phyloP scores from a whole-genome alignment of 2,888 invertebrate genomes.

The Aquatica leii region DNA sequence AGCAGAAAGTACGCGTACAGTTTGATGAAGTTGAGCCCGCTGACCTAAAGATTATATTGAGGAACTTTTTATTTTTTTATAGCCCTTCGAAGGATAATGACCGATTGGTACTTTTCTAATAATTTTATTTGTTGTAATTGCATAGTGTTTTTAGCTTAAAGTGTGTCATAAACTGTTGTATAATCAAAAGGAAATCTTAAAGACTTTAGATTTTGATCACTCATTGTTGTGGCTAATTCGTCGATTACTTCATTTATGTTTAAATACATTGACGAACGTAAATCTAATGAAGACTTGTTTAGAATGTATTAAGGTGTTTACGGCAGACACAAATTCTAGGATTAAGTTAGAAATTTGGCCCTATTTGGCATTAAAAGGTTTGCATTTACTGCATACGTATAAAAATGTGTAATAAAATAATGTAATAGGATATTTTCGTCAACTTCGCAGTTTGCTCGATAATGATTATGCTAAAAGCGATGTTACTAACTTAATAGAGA shows the following conservation, averaged over 20 bases:
- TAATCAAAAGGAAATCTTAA: conserved; percentile 57
- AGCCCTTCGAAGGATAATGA: conserved; percentile 71
- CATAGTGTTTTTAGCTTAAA: conserved; percentile 53
- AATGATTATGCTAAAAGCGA: conserved; percentile 71
- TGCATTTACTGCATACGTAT: too few species aligned
- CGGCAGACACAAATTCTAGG: conserved; percentile 56
- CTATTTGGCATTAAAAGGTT: conserved; percentile 68
- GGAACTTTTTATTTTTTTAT: conserved; percentile 81
- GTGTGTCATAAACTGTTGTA: conserved; percentile 59
- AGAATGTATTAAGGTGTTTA: conserved; percentile 81
- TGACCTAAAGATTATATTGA: conserved; percentile 66
- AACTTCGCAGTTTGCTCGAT: conserved; percentile 75
- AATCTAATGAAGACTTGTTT: conserved; percentile 72
- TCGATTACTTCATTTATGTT: conserved; percentile 54
- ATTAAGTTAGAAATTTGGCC: conserved; percentile 61
- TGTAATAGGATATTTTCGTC: conserved; percentile 74
- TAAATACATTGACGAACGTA: conserved; percentile 48
- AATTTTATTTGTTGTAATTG: neutral
- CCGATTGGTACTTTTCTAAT: conserved; percentile 65
- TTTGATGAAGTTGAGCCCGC: conserved; percentile 71
- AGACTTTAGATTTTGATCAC: conserved; percentile 50
- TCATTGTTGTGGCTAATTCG: conserved; percentile 62
- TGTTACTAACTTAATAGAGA: conserved; percentile 76
- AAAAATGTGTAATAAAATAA: neutral
- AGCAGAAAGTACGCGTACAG: conserved; percentile 70